A percentile compares a stretch with the other conserved stretches of the same genome.
Conservation (phyloP, 92 coral and sea anemone genomes). For the Zoanthus solanderi region DNA sequence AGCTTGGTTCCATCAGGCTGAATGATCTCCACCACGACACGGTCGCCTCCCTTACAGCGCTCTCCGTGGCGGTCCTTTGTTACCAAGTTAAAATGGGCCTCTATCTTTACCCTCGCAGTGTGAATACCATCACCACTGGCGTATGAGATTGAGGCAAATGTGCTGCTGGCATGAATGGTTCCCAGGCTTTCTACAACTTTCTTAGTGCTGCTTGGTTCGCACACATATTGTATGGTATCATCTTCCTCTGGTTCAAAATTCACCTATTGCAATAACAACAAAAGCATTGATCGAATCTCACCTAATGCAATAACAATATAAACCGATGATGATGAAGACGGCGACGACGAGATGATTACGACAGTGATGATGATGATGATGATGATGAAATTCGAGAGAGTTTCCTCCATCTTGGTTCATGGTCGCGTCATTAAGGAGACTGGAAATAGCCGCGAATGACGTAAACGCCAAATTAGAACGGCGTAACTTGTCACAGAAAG, state of each 20-base stretch:
- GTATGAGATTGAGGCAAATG: slow-evolving; percentile 97
- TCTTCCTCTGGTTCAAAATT: slow-evolving; percentile 96
- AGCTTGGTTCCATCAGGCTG: slow-evolving; percentile 89
- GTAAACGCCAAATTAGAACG: no score
- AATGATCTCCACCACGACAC: slow-evolving; percentile 79
- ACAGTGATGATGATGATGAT: background rate
- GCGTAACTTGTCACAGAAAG: no score
- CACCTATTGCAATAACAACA: slow-evolving; percentile 44
- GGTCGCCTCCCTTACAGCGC: slow-evolving; percentile 93
- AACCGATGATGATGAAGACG: background rate
- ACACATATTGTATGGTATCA: slow-evolving; percentile 89
- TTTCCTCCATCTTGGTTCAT: no score
- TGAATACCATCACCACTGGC: slow-evolving; percentile 97
- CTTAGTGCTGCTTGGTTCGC: slow-evolving; percentile 71
- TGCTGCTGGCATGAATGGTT: slow-evolving; percentile 89
- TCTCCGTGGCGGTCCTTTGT: slow-evolving; percentile 98
- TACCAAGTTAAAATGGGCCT: slow-evolving; percentile 88
- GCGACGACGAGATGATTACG: background rate
- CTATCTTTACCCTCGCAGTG: slow-evolving; percentile 95
- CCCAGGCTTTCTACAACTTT: slow-evolving; percentile 85
- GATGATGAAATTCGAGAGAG: no score
- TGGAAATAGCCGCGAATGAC: no score
- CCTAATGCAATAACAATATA: background rate
- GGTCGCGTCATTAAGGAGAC: no score
- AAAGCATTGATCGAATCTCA: no score